These are phyloP conservation scores for Scytalopus superciliaris DNA, from an alignment of 2,113 vertebrate genomes.

Conservation along the genomic window DNA sequence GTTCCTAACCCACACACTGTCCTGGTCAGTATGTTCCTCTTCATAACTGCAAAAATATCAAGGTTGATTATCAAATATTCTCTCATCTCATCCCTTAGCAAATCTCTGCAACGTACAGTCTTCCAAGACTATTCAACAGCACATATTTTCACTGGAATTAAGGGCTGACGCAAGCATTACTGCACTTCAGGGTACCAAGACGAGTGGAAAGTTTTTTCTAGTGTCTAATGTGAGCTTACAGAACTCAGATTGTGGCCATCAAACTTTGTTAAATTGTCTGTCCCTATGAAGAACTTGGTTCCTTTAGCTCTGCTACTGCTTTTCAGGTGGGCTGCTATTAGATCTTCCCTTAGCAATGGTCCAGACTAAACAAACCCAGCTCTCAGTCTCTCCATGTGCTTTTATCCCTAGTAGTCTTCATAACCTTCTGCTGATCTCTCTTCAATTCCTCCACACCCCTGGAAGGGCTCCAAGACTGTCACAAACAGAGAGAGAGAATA, in stretches of 20 bases:
- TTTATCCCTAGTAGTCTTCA: not conserved
- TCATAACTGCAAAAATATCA: not conserved
- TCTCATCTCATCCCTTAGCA: not conserved
- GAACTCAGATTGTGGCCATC: not conserved
- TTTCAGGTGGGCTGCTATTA: not conserved
- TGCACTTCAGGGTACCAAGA: not conserved
- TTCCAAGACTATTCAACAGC: not conserved
- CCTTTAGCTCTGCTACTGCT: not conserved
- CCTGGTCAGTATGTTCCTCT: not conserved
- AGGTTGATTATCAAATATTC: not conserved
- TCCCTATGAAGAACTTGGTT: not conserved
- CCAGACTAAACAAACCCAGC: not conserved
- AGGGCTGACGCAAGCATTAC: not conserved
- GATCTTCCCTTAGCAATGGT: not conserved
- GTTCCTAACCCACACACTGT: not conserved
- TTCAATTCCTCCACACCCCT: not conserved
- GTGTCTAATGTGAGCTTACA: not conserved
- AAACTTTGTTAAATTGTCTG: not conserved
- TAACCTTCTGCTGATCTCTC: not conserved
- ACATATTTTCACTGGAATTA: not conserved
- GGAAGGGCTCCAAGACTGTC: not conserved
- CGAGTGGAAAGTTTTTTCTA: not conserved
- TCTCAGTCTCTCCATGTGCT: no score
- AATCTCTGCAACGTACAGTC: not conserved
- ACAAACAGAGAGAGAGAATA: not conserved